Evolutionary conservation across 2,888 invertebrate genomes (phyloP), one percentile per base, ranked within the genome.

Genomic region (Trichogramma evanescens): DNA sequence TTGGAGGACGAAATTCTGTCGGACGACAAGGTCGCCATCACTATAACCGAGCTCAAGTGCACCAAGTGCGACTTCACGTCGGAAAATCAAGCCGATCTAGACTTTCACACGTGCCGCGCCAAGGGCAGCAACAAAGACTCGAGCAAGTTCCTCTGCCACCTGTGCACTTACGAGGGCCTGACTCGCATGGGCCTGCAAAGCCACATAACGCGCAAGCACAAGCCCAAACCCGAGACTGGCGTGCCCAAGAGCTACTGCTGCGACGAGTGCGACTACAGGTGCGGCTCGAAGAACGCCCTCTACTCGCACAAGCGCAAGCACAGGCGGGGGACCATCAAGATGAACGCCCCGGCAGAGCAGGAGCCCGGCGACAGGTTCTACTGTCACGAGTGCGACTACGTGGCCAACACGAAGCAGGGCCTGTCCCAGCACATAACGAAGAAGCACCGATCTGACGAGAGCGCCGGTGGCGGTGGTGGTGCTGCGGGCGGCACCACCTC

Each of bases 361-460:
- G 56, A 63, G 5, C 45, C 45, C n/a, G 9, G n/a, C 42, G 9
- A 5, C 6, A 59, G n/a, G 7, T 62, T 46, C 10, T 74, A 68
- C 41, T 77, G 77, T 65, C 70, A 74, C 61, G 74, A 74, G 40
- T 77, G 77, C 53, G 65, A 68, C 7, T 77, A 73, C 53, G 72
- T 72, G n/a, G 70, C 75, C 0, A 64, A 57, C 4, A 73, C 73
- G 9, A 74, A 75, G n/a, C 67, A 70, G 0, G 71, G 75, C 0
- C 61, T 77, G 4, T 73, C 72, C 49, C 72, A 75, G 6, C 77
- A 77, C 63, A 73, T 76, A 4, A 72, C 74, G 54, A 68, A 73
- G 42, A 73, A 74, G 45, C 77, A 77, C 59, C 70, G 69, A 6
- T 38, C 38, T 3, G 4, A 5, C 13, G 41, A 5, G 1, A 4